A percentile compares a stretch with the other conserved stretches of the same genome.
phyloP scores from a whole-genome alignment of 1,140 invertebrate genomes.

The Diprion similis region DNA sequence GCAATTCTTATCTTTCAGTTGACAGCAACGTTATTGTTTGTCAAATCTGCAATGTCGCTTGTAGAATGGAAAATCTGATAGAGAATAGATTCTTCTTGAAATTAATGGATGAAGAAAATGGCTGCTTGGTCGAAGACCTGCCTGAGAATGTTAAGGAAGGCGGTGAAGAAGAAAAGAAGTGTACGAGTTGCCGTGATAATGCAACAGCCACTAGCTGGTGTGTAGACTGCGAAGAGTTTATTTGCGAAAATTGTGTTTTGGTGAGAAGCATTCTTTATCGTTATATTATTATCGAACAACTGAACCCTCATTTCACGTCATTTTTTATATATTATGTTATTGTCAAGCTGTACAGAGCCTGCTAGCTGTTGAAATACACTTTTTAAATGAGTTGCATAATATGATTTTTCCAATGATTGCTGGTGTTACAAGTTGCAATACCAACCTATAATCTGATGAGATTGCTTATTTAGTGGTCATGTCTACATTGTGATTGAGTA shows the following conservation, averaged over 20 bases:
- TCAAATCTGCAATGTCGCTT: conserved; percentile 52
- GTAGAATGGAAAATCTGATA: conserved; percentile 52
- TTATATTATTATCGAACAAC: background rate
- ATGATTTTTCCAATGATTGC: too few species aligned
- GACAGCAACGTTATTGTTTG: conserved; percentile 49
- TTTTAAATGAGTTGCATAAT: too few species aligned
- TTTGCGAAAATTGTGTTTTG: conserved; percentile 86
- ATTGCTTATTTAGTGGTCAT: too few species aligned
- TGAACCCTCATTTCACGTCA: background rate
- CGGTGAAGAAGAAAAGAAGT: conserved; percentile 70
- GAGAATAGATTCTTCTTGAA: conserved; percentile 54
- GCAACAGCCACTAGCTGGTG: conserved; percentile 84
- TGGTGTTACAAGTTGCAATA: too few species aligned
- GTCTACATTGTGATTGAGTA: too few species aligned
- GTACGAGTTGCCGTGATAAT: conserved; percentile 86
- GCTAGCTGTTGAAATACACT: background rate
- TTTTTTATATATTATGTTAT: too few species aligned
- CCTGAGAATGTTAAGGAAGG: conserved; percentile 42
- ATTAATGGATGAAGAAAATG: conserved; percentile 59
- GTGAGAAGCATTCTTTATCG: conserved; percentile 34
- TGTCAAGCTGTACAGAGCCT: background rate
- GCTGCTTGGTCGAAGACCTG: conserved; percentile 47
- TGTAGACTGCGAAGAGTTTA: conserved; percentile 87
- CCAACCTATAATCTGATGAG: too few species aligned
- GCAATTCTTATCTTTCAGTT: conserved; percentile 33